Base-by-base conservation (phyloP, 2,797 vertebrate genomes). In the Tamandua tetradactyla region DNA sequence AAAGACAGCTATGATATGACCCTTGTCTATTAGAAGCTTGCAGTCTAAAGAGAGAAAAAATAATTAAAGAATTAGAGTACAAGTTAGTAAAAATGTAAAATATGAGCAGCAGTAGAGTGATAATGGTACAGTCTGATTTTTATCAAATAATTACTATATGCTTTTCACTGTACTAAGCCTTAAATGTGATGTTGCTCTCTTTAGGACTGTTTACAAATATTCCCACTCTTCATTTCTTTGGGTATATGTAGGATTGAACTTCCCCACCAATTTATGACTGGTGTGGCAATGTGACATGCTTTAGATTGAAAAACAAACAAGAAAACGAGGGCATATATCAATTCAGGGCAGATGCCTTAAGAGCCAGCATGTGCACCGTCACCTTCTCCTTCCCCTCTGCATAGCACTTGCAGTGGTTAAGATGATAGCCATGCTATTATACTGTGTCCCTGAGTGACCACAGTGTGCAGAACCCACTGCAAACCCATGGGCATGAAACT, bases 371-470 rank as follows among this genome's bases (percentile, higher is more conserved):
- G 32, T 42, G 7, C 71, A 32, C 32, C 18, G 71, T 30, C 42
- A 18, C 30, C 0, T 2, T 47, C 27, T 47, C 7, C 14, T 74
- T 72, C 47, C 25, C 13, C 0, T 42, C 17, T 30, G 30, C 23
- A 74, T 12, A 27, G 25, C 27, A 74, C 42, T 42, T 47, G 42
- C 27, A 47, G 15, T 32, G 27, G 27, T 47, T 8, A 25, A 15
- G 32, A 18, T 17, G 1, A 6, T 55, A 25, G 14, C 6, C 47
- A 1, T 37, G 44, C 9, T 55, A 5, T 69, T 20, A 13, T 42
- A 4, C 17, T 62, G 0, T 75, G 0, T 61, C 32, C 52, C 17
- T 32, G 3, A 23, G 30, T 27, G 37, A 55, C 78, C 32, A 7
- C 10, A 47, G 3, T 75, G 8, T 47, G 44, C 44, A 32, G 27